A percentile compares a stretch with the other conserved stretches of the same genome.
These are phyloP conservation scores for Microtus oregoni DNA, from an alignment of 2,113 vertebrate species.

Conservation along the genomic window DNA sequence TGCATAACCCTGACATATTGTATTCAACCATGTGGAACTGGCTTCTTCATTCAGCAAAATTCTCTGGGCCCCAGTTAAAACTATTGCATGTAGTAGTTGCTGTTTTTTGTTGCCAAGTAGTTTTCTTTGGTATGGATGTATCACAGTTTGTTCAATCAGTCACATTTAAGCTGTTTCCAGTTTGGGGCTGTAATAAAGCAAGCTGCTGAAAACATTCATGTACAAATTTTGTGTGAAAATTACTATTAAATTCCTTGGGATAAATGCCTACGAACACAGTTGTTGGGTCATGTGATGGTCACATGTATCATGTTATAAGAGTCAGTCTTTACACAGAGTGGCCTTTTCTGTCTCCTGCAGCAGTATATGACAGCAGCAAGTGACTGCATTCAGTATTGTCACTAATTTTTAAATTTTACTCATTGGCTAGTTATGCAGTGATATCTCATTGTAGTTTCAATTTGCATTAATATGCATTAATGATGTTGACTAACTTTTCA, in stretches of 20 bases:
- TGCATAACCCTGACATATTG: not conserved
- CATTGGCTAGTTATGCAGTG: conserved; percentile 48
- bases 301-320: conserved; percentile 39
- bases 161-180: conserved; percentile 24
- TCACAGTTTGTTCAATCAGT: conserved; percentile 23
- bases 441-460: conserved; percentile 66
- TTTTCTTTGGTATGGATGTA: conserved; percentile 25
- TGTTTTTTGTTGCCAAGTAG: conserved; percentile 56
- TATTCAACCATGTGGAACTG: not conserved
- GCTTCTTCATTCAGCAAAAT: conserved; percentile 20
- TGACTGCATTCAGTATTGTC: conserved; percentile 53
- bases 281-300: not conserved
- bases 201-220: conserved; percentile 38
- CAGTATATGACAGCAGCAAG: not conserved
- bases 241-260: conserved; percentile 43
- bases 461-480: conserved; percentile 73
- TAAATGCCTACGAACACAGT: not conserved
- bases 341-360: conserved; percentile 4
- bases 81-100: not conserved
- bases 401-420: conserved; percentile 22
- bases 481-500: conserved; percentile 72
- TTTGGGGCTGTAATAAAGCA: conserved; percentile 46
- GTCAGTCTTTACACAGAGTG: conserved; percentile 10
- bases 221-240: not conserved
- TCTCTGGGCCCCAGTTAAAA: conserved; percentile 1